These are phyloP conservation scores for Heliornis fulica DNA, from an alignment of 2,113 vertebrate genomes.

Conservation along the genomic window DNA sequence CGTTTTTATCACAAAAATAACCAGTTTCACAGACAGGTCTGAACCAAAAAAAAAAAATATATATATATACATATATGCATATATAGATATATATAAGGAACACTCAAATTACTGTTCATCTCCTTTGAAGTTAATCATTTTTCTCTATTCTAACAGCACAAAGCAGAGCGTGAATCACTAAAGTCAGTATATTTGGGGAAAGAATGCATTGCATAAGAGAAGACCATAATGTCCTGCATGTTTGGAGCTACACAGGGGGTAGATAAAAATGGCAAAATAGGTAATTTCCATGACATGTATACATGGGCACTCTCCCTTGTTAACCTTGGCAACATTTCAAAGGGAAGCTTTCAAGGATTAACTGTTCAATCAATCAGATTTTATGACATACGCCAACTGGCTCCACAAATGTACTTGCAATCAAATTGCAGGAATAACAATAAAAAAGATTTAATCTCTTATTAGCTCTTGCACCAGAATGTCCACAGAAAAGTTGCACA, in stretches of 20 bases:
- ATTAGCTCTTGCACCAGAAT: background rate
- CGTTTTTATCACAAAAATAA: background rate
- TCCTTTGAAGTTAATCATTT: background rate
- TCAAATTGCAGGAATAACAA: conserved; percentile 28
- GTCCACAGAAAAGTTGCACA: background rate
- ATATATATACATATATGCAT: too few relatives aligned
- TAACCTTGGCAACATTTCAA: conserved; percentile 60
- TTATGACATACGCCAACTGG: conserved; percentile 36
- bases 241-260: background rate
- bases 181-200: background rate
- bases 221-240: background rate
- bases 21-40: background rate
- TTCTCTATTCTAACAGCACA: background rate
- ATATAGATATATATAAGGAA: too few relatives aligned
- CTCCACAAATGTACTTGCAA: conserved; percentile 20
- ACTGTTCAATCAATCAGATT: conserved; percentile 63
- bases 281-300: conserved; percentile 4
- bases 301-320: background rate
- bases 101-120: background rate
- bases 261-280: conserved; percentile 36
- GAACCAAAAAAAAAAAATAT: background rate
- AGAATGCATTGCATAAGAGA: rapidly evolving
- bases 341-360: conserved; percentile 49
- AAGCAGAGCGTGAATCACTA: background rate
- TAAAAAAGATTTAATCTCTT: background rate